Evolutionary conservation across 1,140 invertebrate species (phyloP), one percentile per base, ranked within the genome.

Genomic region (Pogonomyrmex californicus): DNA sequence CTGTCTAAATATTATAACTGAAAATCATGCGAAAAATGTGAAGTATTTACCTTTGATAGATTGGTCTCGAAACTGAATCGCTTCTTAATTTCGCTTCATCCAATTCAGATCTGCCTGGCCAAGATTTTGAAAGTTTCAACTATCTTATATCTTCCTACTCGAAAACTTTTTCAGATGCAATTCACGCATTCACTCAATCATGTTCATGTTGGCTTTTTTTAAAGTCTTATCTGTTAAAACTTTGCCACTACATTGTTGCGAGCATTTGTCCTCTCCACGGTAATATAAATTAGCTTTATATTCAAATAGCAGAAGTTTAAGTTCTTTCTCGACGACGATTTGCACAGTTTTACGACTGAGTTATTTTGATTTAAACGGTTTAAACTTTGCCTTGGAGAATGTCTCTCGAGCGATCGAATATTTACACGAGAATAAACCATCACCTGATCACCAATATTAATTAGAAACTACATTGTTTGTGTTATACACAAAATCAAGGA

Each of bases 21-120:
- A 54, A 86, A 86, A 54, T 71, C 49, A 58, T 49, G 30, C 36
- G 10, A 60, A 75, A 83, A 23, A 83, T n/a, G 30, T 49, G 9
- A 62, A 12, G 17, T 87, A 51, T 77, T 90, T 87, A 90, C 88
- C 88, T 83, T 78, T 70, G 79, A 81, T 49, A 68, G 38, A 78
- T 54, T 87, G 70, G 10, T 81, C 56, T 90, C 76, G 77, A 47
- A 60, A 54, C 17, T 12, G 71, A 63, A 54, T 23, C 9, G 54
- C 44, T 65, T 51, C 30, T 36, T 12, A 62, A 47, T 79, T 70
- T 54, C n/a, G 30, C 66, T 90, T 77, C 66, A 23, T 81, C 75
- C 89, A 85, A 73, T 82, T 41, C 68, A 60, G 41, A 58, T 82
- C 23, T 9, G 14, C 2, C 1, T 14, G 10, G 44, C 14, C 44